Conservation (phyloP, 2,888 invertebrate species). For the Aproaerema taeniolella region DNA sequence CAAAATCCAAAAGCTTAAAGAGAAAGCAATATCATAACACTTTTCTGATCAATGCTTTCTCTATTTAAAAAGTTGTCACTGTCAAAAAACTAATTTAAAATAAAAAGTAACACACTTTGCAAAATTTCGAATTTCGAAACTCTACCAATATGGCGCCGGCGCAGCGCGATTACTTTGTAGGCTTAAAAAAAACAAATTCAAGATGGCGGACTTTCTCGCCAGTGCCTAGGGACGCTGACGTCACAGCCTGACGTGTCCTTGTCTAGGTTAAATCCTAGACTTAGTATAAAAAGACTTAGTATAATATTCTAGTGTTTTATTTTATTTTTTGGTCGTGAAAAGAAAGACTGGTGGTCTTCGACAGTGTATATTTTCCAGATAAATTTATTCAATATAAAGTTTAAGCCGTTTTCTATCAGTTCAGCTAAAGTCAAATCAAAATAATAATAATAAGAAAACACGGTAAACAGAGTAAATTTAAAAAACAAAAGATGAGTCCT, state of each 20-base stretch:
- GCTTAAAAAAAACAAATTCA: constrained; percentile 69
- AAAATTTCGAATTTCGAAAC: constrained; percentile 35
- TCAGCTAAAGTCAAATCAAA: too few relatives aligned
- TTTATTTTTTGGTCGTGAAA: neutral
- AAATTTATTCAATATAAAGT: too few relatives aligned
- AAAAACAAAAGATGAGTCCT: constrained; percentile 8
- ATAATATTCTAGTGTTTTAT: neutral
- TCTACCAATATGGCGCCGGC: constrained; percentile 44
- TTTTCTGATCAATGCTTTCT: too few relatives aligned
- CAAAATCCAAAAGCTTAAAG: too few relatives aligned
- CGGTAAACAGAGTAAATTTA: too few relatives aligned
- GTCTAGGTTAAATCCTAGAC: constrained; percentile 33
- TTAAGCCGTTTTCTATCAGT: too few relatives aligned
- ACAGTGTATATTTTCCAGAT: too few relatives aligned
- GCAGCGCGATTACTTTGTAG: constrained; percentile 65
- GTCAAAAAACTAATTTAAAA: too few relatives aligned
- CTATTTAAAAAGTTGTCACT: too few relatives aligned
- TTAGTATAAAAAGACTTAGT: constrained; percentile 4
- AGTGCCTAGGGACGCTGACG: constrained; percentile 71
- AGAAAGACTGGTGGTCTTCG: too few relatives aligned
- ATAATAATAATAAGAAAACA: too few relatives aligned
- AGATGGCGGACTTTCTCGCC: constrained; percentile 74
- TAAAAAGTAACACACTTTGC: constrained; percentile 1
- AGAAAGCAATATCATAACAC: too few relatives aligned
- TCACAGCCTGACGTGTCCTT: constrained; percentile 71